Percentiles rank a stretch among this genome's conserved stretches.
These are phyloP conservation scores for Xenopus petersii DNA, from an alignment of 2,797 vertebrate species.

Conservation along the genomic window DNA sequence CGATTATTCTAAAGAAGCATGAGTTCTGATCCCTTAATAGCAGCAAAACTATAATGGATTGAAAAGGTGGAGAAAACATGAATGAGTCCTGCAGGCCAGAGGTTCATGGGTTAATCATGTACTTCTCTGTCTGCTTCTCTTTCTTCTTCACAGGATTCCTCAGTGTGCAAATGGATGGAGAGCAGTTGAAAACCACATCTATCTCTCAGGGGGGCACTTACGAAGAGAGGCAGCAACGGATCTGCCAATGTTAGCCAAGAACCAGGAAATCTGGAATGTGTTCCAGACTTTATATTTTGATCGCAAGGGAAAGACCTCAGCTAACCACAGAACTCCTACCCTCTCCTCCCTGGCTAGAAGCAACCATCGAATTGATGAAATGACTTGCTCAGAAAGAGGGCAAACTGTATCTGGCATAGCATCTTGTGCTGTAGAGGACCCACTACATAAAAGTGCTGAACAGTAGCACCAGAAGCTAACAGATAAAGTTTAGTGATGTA, in stretches of 20 bases:
- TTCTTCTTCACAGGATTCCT: constrained; percentile 14
- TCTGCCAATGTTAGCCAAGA: constrained; percentile 35
- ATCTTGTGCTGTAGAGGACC: neutral
- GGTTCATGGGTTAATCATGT: constrained; percentile 20
- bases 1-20: too few relatives aligned
- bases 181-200: constrained; percentile 33
- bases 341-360: constrained; percentile 8
- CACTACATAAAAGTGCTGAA: neutral
- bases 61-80: neutral
- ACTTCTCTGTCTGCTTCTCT: constrained; percentile 1
- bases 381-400: neutral
- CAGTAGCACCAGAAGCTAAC: neutral
- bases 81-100: neutral
- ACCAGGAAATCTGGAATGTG: constrained; percentile 37
- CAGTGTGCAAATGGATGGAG: constrained; percentile 19
- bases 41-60: too few relatives aligned
- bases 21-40: too few relatives aligned
- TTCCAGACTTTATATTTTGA: constrained; percentile 29
- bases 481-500: neutral
- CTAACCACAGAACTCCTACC: constrained; percentile 19
- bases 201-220: constrained; percentile 41
- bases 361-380: constrained; percentile 10
- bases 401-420: neutral
- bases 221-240: constrained; percentile 33
- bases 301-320: constrained; percentile 23